Base-by-base conservation (phyloP, 2,797 vertebrate genomes). In the Crocodylus rhombifer region DNA sequence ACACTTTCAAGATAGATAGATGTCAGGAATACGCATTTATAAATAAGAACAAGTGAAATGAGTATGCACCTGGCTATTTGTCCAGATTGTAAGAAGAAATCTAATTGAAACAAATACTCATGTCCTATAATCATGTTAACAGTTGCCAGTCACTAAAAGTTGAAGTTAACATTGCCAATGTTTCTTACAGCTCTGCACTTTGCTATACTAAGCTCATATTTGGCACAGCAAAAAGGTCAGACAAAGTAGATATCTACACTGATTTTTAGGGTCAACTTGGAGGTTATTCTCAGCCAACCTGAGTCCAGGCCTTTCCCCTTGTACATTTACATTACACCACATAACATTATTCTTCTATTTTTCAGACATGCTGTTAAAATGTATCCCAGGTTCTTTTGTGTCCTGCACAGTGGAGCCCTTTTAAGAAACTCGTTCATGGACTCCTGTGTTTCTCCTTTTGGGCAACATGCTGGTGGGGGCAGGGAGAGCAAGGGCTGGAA, bases 201-300 rank as follows among this genome's bases (percentile, higher is more conserved):
- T 17, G 23, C 15, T 61, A 16, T 51, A n/a, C 23, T 6, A 5
- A 17, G 2, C 7, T 10, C 71, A 64, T 11, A 7, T 33, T 26
- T 5, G 15, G 51, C 2, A 4, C 28, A 60, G 73, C 30, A n/a
- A 3, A 5, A 7, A 1, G 9, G 5, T n/a, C 56, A 25, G 2
- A 51, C n/a, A 2, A 20, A 33, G 15, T 0, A 20, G 69, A 7
- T 14, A 51, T 20, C 6, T 21, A 26, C 82, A 36, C 12, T 6
- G 2, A 51, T 25, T 23, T 26, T 17, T 30, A 28, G 61, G 25
- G 28, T 9, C 75, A 51, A 51, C 42, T 51, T 51, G 42, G 42
- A 51, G 42, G 42, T 51, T 9, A 51, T 51, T 51, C 9, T 51
- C 42, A 61, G 28, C 7, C 25, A 82, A 13, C 55, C 18, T n/a